Evolutionary conservation across 2,888 invertebrate species (phyloP), one percentile per base, ranked within the genome.

Genomic region (Dysmachus trigonus): DNA sequence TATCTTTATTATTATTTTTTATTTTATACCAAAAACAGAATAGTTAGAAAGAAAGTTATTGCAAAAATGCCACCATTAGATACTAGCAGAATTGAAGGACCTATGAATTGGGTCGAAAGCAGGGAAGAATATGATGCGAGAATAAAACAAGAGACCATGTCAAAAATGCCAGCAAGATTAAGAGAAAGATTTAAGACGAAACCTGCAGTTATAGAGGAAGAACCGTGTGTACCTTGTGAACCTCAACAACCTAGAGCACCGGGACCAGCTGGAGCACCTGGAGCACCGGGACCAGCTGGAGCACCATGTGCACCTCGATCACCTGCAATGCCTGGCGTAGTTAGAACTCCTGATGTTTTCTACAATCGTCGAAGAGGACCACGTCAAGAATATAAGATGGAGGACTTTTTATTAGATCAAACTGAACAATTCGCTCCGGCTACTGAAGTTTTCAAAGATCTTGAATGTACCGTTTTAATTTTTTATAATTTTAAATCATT

Each of bases 381-480:
- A 22, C 18, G 18, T 1, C 38, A 13, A 2, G 31, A 85, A 22
- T 88, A 89, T 86, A 84, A 82, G 31, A 85, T 87, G 0, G 87
- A 87, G 51, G 88, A 89, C 53, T 89, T 89, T 85, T 88, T 87
- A 22, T 79, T 89, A 1, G 18, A 83, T 0, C 87, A 81, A 79
- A 79, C 85, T 31, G 89, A 89, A 79, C 73, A 85, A 35, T 89
- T 89, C 31, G 86, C 83, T 33, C 88, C 62, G 13, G 81, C 87
- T 15, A 18, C 27, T 27, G 15, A 86, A 53, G 62, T 84, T 5
- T 86, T 87, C 27, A 51, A 33, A 62, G 74, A 85, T 15, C 62
- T 87, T 6, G 81, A 87, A 73, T 87, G 87, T 87, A 87, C 22
- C n/a, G n/a, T 62, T 35, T 8, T 62, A 6, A 62, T 41, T 13